phyloP scores from a whole-genome alignment of 2,113 vertebrate species.

The Eptesicus fuscus region DNA sequence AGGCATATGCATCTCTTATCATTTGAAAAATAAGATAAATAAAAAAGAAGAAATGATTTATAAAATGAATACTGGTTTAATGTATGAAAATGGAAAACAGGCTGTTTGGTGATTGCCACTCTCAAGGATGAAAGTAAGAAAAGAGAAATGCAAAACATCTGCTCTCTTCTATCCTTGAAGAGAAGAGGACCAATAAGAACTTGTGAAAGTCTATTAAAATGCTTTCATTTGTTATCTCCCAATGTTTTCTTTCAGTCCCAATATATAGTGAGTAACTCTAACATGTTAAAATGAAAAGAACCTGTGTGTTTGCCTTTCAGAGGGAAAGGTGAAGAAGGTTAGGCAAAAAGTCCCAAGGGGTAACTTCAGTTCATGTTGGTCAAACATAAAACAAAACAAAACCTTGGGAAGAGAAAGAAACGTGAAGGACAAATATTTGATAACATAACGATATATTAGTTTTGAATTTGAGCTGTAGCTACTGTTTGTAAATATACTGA shows the following conservation, averaged over 20 bases:
- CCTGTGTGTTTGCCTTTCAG: not conserved
- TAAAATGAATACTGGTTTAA: not conserved
- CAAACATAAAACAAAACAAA: not conserved
- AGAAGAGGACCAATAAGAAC: not conserved
- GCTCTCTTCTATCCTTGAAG: not conserved
- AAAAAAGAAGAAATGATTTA: not conserved
- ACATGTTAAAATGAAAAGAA: not conserved
- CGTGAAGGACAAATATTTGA: not conserved
- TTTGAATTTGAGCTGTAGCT: not conserved
- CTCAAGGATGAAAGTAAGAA: not conserved
- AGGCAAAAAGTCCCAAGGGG: not conserved
- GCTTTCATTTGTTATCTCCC: not conserved
- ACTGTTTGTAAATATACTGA: not conserved
- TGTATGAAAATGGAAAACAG: not conserved
- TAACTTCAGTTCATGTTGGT: not conserved
- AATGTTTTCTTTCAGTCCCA: not conserved
- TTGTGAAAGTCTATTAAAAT: not conserved
- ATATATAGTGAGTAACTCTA: not conserved
- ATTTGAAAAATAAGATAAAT: not conserved
- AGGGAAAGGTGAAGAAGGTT: not conserved
- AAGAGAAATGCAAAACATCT: not conserved
- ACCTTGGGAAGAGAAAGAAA: not conserved
- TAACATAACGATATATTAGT: not conserved
- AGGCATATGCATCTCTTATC: not conserved
- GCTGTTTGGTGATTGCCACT: not conserved